phyloP scores from a whole-genome alignment of 1,140 invertebrate genomes.

The Andrena cerasifolii region DNA sequence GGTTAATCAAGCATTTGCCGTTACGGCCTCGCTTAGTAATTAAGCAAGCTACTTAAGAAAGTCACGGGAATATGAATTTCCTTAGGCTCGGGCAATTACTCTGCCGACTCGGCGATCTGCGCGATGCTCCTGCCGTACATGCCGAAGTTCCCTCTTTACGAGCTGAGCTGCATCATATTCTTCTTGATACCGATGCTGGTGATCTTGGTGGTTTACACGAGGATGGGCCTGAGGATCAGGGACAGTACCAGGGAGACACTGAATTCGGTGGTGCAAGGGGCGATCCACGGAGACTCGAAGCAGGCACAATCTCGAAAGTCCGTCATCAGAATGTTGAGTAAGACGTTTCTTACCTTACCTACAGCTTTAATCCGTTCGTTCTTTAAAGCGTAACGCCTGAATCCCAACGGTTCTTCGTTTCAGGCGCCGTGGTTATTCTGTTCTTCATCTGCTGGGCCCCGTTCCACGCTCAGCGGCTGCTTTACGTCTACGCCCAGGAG shows the following conservation, averaged over 20 bases:
- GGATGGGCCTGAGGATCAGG: conserved; percentile 88
- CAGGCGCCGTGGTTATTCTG: conserved; percentile 97
- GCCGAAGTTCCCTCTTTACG: conserved; percentile 86
- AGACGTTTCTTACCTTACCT: no score
- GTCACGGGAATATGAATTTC: conserved; percentile 2
- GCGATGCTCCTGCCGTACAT: conserved; percentile 86
- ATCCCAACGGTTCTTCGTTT: conserved; percentile 65
- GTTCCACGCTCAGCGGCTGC: conserved; percentile 95
- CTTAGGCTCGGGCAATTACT: conserved; percentile 67
- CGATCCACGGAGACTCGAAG: conserved; percentile 85
- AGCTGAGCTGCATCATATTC: conserved; percentile 90
- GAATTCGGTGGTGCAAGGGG: conserved; percentile 83
- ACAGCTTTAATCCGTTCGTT: no score
- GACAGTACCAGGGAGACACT: conserved; percentile 81
- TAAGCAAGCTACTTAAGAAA: background rate
- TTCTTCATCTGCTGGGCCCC: conserved; percentile 99
- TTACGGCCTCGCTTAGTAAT: background rate
- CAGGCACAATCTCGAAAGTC: conserved; percentile 87
- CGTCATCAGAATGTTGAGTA: conserved; percentile 87
- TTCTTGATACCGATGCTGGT: conserved; percentile 91
- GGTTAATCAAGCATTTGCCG: conserved; percentile 75
- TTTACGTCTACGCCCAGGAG: conserved; percentile 87
- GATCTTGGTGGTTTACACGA: conserved; percentile 88
- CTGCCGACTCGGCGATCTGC: conserved; percentile 88
- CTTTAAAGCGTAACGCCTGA: background rate